Base-by-base conservation (phyloP, 2,113 vertebrate species). In the Planiliza haematocheilus region DNA sequence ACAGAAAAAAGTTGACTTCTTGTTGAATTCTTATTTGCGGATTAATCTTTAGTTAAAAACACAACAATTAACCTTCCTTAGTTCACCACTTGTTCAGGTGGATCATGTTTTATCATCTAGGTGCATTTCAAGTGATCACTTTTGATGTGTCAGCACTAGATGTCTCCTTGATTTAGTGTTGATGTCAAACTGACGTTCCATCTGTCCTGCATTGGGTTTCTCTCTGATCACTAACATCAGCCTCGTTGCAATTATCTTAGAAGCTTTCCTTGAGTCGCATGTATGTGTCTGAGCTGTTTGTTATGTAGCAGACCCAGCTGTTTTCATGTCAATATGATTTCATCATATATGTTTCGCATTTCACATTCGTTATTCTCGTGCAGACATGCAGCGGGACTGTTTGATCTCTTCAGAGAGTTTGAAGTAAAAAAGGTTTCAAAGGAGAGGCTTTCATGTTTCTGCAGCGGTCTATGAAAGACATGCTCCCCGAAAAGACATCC, bases 371-470 rank as follows among this genome's bases (percentile, higher is more conserved):
- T 59, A 7, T 36, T 18, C 34, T 56, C 2, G 7, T 57, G 41
- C 18, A 50, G 42, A 51, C 56, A 9, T 55, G 65, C n/a, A 1
- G 9, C 3, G 10, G 14, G 57, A 37, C 66, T 56, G 69, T 71
- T 85, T 80, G 79, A 87, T 84, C 75, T 37, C 55, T 46, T 68
- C 66, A 41, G 18, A 20, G 52, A 53, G 49, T 70, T 79, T 46
- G 62, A 58, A 49, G 62, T 82, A 51, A 84, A 85, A 84, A 77
- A 39, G 76, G 51, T 79, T 82, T 82, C 79, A 87, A 79, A 87
- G 72, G 56, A 2, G 14, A 1, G 2, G 56, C 79, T 80, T 87
- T 87, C 58, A 85, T 84, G 60, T 52, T 45, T 63, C 56, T 51
- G 56, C 68, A 74, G 51, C 62, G 30, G 14, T 6, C n/a, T 21